Base-by-base conservation (phyloP, 2,888 invertebrate species). In the Microdon myrmicae region DNA sequence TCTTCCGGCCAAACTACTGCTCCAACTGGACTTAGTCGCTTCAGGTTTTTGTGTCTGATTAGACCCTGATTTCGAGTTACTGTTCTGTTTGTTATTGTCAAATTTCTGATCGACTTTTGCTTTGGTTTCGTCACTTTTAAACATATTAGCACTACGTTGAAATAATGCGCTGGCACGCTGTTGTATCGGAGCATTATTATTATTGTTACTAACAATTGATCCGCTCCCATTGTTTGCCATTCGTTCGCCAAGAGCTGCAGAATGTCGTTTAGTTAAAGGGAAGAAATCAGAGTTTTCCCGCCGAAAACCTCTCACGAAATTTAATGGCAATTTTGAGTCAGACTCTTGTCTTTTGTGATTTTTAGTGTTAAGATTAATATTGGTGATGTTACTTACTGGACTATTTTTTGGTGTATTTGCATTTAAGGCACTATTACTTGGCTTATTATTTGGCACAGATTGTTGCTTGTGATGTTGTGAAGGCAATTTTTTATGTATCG, bases 281-380 rank as follows among this genome's bases (percentile, higher is more conserved):
- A 91, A 90, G 72, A 92, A 87, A 77, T 92, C 92, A 0, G 92
- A 91, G 77, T 91, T 90, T 77, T 92, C 92, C 68, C 92, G 84
- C 59, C 92, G 84, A 78, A 92, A 92, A 22, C 89, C 90, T 69
- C 90, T 84, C 68, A 89, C 86, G 79, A 90, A 90, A 61, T 88
- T 84, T 71, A 86, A 86, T 35, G 86, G 83, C 70, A 90, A 81
- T 76, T 86, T 88, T 8, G 85, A 83, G 73, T 90, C 90, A 58
- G 88, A 84, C 67, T 90, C 90, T 76, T 88, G 88, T 60, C 90
- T 85, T 70, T 90, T 85, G 75, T 89, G 88, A 68, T 83, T 82
- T 72, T 77, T 74, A 45, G 82, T 76, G 73, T 83, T 82, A 55
- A 49, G 29, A 23, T 58, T 70, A 70, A 26, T 54, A 67, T 39